Conservation (phyloP, 2,113 vertebrate species). For the Thomomys bottae region DNA sequence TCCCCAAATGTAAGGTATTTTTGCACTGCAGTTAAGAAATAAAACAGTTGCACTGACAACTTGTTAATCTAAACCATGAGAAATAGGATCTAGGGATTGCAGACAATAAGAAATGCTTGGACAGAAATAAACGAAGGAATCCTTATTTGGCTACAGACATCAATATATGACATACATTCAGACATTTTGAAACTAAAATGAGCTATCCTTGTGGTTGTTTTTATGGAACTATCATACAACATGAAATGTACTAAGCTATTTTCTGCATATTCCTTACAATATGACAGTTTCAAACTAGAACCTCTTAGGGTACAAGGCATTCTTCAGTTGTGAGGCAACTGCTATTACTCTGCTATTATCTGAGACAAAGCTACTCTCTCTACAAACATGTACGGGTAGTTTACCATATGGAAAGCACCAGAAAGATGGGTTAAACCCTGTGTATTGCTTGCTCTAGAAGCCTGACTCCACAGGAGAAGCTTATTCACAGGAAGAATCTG, state of each 20-base stretch:
- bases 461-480: slow-evolving; percentile 49
- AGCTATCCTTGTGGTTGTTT: neutral
- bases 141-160: neutral
- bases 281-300: slow-evolving; percentile 7
- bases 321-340: neutral
- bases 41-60: neutral
- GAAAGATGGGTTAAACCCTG: neutral
- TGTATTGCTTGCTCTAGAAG: neutral
- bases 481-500: slow-evolving; percentile 58
- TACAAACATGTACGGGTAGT: neutral
- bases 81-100: neutral
- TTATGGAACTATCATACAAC: neutral
- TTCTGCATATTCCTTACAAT: neutral
- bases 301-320: slow-evolving; percentile 34
- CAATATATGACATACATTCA: neutral
- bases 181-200: slow-evolving; percentile 1
- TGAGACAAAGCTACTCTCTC: neutral
- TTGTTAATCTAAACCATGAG: slow-evolving; percentile 18
- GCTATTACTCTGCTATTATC: neutral
- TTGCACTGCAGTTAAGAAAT: neutral
- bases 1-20: slow-evolving; percentile 30
- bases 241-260: neutral
- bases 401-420: neutral
- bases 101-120: neutral
- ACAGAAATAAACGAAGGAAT: neutral